Conservation (phyloP, 2,888 invertebrate genomes). For the Liopterus haemorrhoidalis region DNA sequence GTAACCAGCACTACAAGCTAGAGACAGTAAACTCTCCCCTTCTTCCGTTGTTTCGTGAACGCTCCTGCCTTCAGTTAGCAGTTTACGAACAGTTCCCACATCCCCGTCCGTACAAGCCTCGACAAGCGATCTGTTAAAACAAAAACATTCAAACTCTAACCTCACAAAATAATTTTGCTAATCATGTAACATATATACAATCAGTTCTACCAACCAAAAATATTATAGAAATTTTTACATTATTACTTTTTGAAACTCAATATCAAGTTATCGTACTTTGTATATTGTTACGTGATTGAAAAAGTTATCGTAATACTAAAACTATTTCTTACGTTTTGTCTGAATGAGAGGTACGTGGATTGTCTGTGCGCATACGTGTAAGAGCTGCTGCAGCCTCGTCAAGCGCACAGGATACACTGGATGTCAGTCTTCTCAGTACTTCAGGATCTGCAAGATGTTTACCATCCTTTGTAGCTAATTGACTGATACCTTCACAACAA, state of each 20-base stretch:
- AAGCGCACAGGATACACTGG: constrained; percentile 79
- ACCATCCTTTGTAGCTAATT: constrained; percentile 72
- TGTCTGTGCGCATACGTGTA: constrained; percentile 92
- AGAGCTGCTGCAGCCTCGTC: constrained; percentile 96
- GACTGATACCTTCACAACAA: constrained; percentile 69
- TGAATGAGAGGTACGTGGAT: constrained; percentile 57
- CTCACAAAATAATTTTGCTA: no score
- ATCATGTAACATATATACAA: no score
- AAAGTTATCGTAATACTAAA: no score
- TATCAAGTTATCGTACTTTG: no score
- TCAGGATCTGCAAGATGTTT: constrained; percentile 84
- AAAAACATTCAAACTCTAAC: constrained; percentile 1
- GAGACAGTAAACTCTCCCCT: constrained; percentile 90
- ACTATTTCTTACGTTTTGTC: constrained; percentile 21
- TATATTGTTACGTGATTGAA: no score
- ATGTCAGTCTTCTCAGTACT: constrained; percentile 78
- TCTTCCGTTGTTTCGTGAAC: constrained; percentile 97
- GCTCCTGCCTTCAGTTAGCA: constrained; percentile 87
- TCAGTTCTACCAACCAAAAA: no score
- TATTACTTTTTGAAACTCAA: no score
- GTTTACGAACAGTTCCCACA: constrained; percentile 84
- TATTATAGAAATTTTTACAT: no score
- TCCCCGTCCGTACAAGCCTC: constrained; percentile 94
- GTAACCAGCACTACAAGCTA: constrained; percentile 96
- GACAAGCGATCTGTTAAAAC: constrained; percentile 63